Base-by-base conservation (phyloP, 2,113 vertebrate species). In the Poeciliopsis prolifica region DNA sequence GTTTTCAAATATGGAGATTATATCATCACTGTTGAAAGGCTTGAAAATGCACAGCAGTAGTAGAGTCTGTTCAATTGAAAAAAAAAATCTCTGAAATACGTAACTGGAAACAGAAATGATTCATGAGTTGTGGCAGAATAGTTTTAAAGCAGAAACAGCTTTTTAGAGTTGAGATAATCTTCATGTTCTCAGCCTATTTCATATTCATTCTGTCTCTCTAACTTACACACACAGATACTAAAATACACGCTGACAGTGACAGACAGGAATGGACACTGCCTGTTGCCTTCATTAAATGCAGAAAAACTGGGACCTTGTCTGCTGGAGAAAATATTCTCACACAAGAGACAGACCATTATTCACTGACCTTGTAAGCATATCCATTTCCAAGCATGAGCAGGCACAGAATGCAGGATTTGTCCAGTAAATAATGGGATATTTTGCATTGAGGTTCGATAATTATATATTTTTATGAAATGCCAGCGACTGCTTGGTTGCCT, bases 241-340 rank as follows among this genome's bases (percentile, higher is more conserved):
- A 30, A 31, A 24, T 31, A 65, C 62, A 64, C 31, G 64, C 24
- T 9, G 14, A 66, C 48, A n/a, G 26, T 17, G 35, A 33, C 4
- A 5, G 31, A 60, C 28, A 0, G 22, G 28, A 10, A 63, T 35
- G 12, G 1, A 9, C 77, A 74, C 66, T 29, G 66, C 3, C 67
- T 28, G 37, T 66, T 72, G 60, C 77, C 65, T 70, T 28, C 35
- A 66, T 66, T 42, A 40, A 37, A 66, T n/a, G 10, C 65, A 42
- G 35, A 58, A 35, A 15, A 31, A 44, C 54, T 31, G 30, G 48
- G 44, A 42, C 44, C 44, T 48, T 48, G 44, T 19, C 44, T 48
- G 44, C 17, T 48, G 26, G 65, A 73, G 37, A 22, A 31, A 42
- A 29, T 22, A 33, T 65, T 70, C 63, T 68, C 64, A 19, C 24